Conservation (phyloP, 2,888 invertebrate species). For the Sepiola atlantica region DNA sequence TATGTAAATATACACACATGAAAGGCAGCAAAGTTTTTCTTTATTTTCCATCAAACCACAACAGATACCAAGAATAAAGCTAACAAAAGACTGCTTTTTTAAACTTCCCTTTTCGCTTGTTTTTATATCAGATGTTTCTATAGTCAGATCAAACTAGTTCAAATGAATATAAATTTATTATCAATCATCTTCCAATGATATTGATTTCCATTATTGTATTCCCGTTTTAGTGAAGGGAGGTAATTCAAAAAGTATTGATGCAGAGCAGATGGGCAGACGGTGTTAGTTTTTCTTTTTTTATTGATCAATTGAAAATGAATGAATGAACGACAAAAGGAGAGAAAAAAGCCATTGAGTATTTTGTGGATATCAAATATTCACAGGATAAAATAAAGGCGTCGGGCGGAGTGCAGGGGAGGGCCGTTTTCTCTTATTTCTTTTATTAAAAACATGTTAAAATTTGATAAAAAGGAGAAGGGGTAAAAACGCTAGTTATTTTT, state of each 20-base stretch:
- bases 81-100: not conserved
- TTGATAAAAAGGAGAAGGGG: not conserved
- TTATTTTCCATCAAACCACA: not conserved
- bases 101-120: not conserved
- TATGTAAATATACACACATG: no score
- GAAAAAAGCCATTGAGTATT: not conserved
- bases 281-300: not conserved
- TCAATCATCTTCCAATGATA: conserved; percentile 9
- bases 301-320: not conserved
- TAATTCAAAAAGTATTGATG: conserved; percentile 23
- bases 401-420: not conserved
- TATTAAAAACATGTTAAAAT: not conserved
- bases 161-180: conserved; percentile 32
- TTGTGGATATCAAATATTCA: not conserved
- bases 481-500: not conserved
- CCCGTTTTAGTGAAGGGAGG: not conserved
- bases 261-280: conserved; percentile 3
- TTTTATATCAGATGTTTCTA: not conserved
- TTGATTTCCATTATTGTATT: not conserved
- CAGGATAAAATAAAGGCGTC: not conserved
- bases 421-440: not conserved
- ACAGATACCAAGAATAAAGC: not conserved
- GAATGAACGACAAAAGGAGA: not conserved
- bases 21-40: not conserved
- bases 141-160: not conserved